These are phyloP conservation scores for Aleadryas rufinucha DNA, from an alignment of 2,113 vertebrate species.

Conservation along the genomic window DNA sequence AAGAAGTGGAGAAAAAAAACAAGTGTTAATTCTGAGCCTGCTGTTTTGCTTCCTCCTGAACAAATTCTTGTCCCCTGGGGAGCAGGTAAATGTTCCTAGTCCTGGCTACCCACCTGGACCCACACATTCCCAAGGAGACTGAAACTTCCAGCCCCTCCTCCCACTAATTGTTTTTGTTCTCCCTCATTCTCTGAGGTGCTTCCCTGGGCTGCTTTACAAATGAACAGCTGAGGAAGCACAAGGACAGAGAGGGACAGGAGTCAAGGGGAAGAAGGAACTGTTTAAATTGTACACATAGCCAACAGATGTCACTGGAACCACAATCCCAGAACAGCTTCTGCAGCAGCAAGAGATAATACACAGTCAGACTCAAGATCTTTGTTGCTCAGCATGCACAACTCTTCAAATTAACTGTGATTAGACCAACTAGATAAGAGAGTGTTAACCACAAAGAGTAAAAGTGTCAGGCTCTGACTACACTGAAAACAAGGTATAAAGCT, in stretches of 20 bases:
- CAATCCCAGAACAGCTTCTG: background rate
- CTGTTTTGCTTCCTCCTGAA: background rate
- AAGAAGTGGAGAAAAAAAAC: background rate
- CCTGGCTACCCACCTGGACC: background rate
- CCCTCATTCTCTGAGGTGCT: background rate
- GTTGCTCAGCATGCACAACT: background rate
- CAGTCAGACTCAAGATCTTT: background rate
- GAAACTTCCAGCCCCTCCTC: background rate
- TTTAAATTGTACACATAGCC: accelerated
- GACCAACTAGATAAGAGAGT: background rate
- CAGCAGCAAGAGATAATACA: background rate
- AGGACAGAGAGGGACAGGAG: background rate
- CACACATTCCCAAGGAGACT: background rate
- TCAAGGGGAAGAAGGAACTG: background rate
- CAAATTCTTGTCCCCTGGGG: background rate
- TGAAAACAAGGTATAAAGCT: background rate
- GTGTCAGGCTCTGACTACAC: background rate
- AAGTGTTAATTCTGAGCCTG: background rate
- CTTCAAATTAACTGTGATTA: background rate
- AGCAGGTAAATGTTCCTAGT: background rate
- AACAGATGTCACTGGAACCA: background rate
- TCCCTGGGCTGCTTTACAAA: background rate
- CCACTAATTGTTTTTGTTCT: background rate
- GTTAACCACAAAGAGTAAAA: background rate
- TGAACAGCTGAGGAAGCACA: background rate